Percentiles rank a stretch among this genome's conserved stretches.
phyloP scores from a whole-genome alignment of 2,888 invertebrate species.

The Cyaniris semiargus region DNA sequence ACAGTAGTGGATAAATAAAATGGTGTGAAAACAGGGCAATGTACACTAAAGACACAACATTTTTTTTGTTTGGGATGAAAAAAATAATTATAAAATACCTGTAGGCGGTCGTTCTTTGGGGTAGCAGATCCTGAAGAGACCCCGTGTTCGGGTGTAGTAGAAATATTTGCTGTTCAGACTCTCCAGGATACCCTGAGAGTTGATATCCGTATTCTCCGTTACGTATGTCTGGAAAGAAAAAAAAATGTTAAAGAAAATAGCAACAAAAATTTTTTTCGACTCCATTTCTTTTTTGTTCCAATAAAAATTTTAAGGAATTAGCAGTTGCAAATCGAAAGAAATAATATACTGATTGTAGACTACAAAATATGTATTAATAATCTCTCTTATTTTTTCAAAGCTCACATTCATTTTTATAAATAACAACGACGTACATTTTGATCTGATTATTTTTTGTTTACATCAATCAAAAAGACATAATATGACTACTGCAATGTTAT shows the following conservation, averaged over 20 bases:
- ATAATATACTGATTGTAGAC: not conserved
- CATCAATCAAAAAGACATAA: too few species aligned
- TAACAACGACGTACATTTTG: not conserved
- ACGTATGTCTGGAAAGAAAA: conserved; percentile 84
- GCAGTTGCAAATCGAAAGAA: not conserved
- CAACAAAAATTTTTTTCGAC: too few species aligned
- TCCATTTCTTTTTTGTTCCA: not conserved
- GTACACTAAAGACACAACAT: too few species aligned
- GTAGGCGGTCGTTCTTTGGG: conserved; percentile 93
- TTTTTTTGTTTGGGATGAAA: not conserved
- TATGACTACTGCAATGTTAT: too few species aligned
- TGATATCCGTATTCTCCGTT: conserved; percentile 83
- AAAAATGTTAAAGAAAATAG: not conserved
- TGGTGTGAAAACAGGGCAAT: too few species aligned
- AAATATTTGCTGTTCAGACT: conserved; percentile 91
- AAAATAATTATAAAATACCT: conserved; percentile 79
- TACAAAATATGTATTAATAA: too few species aligned
- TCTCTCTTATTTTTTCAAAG: not conserved
- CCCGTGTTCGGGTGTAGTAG: conserved; percentile 95
- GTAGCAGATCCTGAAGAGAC: conserved; percentile 96
- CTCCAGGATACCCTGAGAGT: conserved; percentile 85
- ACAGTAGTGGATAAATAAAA: too few species aligned
- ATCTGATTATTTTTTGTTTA: not conserved
- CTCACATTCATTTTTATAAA: not conserved
- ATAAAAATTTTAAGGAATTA: not conserved